phyloP scores from a whole-genome alignment of 2,113 vertebrate species.

The Mustelus asterias region DNA sequence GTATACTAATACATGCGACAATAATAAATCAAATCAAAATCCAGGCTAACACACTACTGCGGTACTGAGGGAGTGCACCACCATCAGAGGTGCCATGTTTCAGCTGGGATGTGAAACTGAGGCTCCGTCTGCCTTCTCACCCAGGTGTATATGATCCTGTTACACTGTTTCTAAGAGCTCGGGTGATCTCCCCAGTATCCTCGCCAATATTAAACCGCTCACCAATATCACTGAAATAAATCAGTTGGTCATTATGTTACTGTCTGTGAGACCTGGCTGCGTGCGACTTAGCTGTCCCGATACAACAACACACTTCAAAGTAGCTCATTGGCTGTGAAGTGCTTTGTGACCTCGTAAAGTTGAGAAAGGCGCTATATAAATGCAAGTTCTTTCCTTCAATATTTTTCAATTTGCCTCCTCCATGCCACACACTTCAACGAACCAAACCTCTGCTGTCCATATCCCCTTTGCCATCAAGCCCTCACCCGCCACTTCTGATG shows the following conservation, averaged over 20 bases:
- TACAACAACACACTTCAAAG: not conserved
- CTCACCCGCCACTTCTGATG: not conserved
- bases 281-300: not conserved
- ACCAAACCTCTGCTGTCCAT: not conserved
- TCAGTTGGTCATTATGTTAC: not conserved
- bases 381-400: not conserved
- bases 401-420: not conserved
- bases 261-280: not conserved
- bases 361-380: not conserved
- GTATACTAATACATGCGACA: too few species aligned
- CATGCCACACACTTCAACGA: not conserved
- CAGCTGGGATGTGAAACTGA: not conserved
- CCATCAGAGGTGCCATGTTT: not conserved
- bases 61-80: not conserved
- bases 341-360: not conserved
- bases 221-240: not conserved
- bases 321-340: not conserved
- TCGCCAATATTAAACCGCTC: not conserved
- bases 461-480: not conserved
- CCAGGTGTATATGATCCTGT: not conserved
- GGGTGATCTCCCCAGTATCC: not conserved
- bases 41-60: not conserved
- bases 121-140: not conserved
- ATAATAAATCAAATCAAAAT: not conserved
- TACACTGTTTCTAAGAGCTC: not conserved